phyloP scores from a whole-genome alignment of 1,140 invertebrate species.

The Chlorops oryzae region DNA sequence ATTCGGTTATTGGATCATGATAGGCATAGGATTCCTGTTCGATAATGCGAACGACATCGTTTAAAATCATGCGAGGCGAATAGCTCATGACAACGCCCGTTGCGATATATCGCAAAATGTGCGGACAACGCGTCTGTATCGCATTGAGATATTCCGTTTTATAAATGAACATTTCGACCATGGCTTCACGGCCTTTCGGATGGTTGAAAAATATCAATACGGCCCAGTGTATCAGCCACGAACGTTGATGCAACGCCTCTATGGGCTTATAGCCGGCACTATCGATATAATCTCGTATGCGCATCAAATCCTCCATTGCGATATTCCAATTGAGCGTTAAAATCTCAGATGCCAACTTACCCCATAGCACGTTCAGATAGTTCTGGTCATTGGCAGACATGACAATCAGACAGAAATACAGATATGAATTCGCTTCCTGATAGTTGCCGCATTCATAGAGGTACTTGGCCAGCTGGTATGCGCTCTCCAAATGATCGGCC shows the following conservation, averaged over 20 bases:
- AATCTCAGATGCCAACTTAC: background rate
- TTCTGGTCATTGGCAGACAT: conserved; percentile 59
- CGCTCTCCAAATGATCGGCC: conserved; percentile 87
- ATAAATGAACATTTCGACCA: background rate
- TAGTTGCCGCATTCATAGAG: conserved; percentile 99
- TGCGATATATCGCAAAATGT: background rate
- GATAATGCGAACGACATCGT: background rate
- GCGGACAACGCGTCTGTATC: background rate
- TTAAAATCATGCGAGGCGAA: background rate
- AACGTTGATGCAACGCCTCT: background rate
- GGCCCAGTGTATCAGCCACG: background rate
- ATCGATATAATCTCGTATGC: background rate
- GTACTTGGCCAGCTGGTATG: conserved; percentile 94
- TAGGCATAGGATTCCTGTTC: background rate
- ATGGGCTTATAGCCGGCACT: background rate
- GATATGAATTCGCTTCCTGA: conserved; percentile 83
- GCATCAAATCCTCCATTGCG: background rate
- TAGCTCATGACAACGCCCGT: background rate
- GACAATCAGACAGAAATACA: conserved; percentile 93
- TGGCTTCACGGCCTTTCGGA: background rate
- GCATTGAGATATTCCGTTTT: background rate
- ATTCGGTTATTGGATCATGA: background rate
- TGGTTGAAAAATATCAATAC: background rate
- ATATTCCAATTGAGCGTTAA: background rate
- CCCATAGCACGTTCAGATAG: background rate